Evolutionary conservation across 2,113 vertebrate genomes (phyloP).

Genomic region (Psettodes erumei): DNA sequence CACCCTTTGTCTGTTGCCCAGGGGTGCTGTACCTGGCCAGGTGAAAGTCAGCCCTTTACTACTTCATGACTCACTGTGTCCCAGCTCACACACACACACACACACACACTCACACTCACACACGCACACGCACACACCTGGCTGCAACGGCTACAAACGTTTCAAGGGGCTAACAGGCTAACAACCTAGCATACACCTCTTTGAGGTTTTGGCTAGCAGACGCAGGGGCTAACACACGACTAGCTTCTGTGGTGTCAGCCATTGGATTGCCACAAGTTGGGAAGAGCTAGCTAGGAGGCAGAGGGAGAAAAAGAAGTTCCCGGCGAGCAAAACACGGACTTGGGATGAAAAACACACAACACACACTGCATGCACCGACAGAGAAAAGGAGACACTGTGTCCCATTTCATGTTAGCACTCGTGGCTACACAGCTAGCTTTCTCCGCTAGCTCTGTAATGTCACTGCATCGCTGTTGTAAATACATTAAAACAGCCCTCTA

Average conservation of each 20-base stretch:
- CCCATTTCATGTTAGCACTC: constrained; percentile 74
- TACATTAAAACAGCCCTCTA: constrained; percentile 57
- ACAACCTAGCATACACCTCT: constrained; percentile 59
- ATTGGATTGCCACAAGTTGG: constrained; percentile 59
- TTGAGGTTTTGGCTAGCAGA: constrained; percentile 58
- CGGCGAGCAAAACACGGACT: constrained; percentile 28
- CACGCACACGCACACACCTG: constrained; percentile 28
- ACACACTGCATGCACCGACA: constrained; percentile 31
- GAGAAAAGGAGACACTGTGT: constrained; percentile 63
- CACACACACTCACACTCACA: constrained; percentile 6
- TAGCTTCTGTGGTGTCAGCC: constrained; percentile 52
- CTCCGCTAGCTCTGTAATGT: constrained; percentile 77
- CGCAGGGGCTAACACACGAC: constrained; percentile 67
- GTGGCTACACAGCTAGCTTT: constrained; percentile 72
- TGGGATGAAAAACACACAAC: constrained; percentile 25
- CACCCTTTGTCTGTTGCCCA: constrained; percentile 46
- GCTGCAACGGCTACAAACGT: constrained; percentile 13
- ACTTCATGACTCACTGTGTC: neutral
- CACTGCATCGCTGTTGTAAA: constrained; percentile 80
- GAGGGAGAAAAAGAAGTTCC: constrained; percentile 34
- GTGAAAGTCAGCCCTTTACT: neutral
- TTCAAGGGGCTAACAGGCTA: constrained; percentile 60
- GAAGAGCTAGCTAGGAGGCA: constrained; percentile 25
- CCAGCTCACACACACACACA: constrained; percentile 20
- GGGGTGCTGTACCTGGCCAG: constrained; percentile 57